phyloP scores from a whole-genome alignment of 2,113 vertebrate species.

The Echinops telfairi region DNA sequence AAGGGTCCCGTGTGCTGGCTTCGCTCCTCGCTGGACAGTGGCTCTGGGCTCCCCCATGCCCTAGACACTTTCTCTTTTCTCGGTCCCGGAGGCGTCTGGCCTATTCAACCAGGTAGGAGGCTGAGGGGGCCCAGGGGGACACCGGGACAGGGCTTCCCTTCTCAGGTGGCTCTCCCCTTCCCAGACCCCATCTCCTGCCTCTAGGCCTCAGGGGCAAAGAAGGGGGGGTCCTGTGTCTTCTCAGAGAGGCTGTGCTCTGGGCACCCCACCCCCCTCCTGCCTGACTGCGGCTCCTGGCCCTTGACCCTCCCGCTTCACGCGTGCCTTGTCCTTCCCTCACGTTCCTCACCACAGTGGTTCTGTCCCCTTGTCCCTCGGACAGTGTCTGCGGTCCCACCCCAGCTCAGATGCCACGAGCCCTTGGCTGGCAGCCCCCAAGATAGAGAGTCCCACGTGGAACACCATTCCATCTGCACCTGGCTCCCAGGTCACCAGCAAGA shows the following conservation, averaged over 20 bases:
- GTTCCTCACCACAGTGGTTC: background rate
- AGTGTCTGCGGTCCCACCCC: background rate
- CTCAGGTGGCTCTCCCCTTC: background rate
- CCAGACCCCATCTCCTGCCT: background rate
- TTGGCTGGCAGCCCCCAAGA: too few relatives aligned
- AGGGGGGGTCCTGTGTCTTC: too few relatives aligned
- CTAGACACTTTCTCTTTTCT: background rate
- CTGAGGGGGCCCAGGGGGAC: background rate
- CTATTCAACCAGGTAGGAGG: constrained; percentile 51
- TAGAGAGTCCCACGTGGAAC: background rate
- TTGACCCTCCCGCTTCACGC: too few relatives aligned
- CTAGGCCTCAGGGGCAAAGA: background rate
- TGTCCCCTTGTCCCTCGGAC: background rate
- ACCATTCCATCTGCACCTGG: background rate
- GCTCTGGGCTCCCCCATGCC: constrained; percentile 69
- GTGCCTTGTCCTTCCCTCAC: rapidly evolving
- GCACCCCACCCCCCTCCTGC: too few relatives aligned
- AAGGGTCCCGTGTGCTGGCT: too few relatives aligned
- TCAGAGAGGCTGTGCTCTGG: too few relatives aligned
- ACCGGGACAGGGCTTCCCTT: constrained; percentile 30
- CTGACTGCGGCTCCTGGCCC: too few relatives aligned
- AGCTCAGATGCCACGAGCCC: too few relatives aligned
- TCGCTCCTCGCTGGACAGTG: constrained; percentile 46
- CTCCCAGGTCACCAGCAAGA: background rate
- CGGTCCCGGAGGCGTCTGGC: constrained; percentile 63